These are phyloP conservation scores for Seriola rivoliana DNA, from an alignment of 2,113 vertebrate genomes.

Conservation along the genomic window DNA sequence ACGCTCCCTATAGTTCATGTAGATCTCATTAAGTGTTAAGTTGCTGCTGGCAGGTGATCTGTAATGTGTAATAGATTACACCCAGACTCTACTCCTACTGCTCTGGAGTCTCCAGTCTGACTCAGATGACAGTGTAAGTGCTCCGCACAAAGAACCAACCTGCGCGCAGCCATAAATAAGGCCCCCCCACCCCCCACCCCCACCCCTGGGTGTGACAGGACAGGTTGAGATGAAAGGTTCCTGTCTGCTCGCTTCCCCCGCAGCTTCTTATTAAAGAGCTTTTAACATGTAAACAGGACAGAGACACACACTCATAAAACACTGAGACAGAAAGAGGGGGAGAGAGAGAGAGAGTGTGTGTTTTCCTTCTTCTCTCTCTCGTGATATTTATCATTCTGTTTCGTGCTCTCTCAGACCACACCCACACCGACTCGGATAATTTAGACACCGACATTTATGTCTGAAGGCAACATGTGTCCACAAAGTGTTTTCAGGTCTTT, in stretches of 20 bases:
- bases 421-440: background rate
- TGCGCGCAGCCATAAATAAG: conserved; percentile 79
- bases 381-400: conserved; percentile 18
- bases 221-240: conserved; percentile 84
- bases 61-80: conserved; percentile 59
- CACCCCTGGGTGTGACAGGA: conserved; percentile 67
- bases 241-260: conserved; percentile 63
- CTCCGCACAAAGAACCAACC: conserved; percentile 68
- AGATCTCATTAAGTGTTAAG: background rate
- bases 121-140: conserved; percentile 60
- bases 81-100: conserved; percentile 32
- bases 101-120: conserved; percentile 72
- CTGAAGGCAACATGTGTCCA: background rate
- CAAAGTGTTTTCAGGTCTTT: background rate
- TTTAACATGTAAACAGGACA: conserved; percentile 81
- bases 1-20: too few species aligned
- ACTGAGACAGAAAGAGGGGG: conserved; percentile 12
- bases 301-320: conserved; percentile 77
- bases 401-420: background rate
- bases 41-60: conserved; percentile 20
- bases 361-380: conserved; percentile 23
- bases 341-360: conserved; percentile 1
- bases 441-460: too few species aligned
- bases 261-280: conserved; percentile 83
- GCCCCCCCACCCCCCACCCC: conserved; percentile 37